Evolutionary conservation across 2,113 vertebrate species (phyloP).

Genomic region (Tragelaphus scriptus): DNA sequence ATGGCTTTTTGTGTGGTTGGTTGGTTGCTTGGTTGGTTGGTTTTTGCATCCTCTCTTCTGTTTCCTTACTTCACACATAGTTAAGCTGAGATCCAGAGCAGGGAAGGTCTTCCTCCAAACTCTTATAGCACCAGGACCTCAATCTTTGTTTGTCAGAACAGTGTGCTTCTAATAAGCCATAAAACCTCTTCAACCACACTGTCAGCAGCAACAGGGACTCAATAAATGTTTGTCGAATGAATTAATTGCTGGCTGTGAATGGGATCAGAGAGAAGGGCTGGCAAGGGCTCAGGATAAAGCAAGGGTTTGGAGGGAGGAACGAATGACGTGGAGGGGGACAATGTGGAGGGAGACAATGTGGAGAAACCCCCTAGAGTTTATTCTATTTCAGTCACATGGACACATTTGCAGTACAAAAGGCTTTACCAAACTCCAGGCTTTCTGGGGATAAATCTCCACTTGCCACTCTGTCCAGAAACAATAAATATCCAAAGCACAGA

Average conservation of each 20-base stretch:
- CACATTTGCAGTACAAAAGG: not conserved
- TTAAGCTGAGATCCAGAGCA: not conserved
- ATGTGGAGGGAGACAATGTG: not conserved
- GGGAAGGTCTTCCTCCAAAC: not conserved
- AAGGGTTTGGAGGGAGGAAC: not conserved
- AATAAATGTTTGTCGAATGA: not conserved
- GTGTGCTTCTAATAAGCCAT: not conserved
- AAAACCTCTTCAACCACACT: not conserved
- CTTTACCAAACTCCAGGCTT: conserved; percentile 13
- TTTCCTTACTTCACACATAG: not conserved
- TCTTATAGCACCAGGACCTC: not conserved
- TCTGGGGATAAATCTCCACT: conserved; percentile 18
- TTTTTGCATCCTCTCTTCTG: not conserved
- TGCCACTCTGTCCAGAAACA: conserved; percentile 1
- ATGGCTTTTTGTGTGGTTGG: not conserved
- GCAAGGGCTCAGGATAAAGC: not conserved
- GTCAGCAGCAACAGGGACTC: not conserved
- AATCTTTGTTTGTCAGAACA: not conserved
- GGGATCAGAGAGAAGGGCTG: not conserved
- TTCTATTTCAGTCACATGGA: not conserved
- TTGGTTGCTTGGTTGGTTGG: not conserved
- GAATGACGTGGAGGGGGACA: not conserved
- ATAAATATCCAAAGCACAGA: not conserved
- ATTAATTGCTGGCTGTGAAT: conserved; percentile 2
- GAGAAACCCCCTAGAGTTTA: not conserved